Conservation (phyloP, 1,140 invertebrate genomes). For the Papilio polyxenes region DNA sequence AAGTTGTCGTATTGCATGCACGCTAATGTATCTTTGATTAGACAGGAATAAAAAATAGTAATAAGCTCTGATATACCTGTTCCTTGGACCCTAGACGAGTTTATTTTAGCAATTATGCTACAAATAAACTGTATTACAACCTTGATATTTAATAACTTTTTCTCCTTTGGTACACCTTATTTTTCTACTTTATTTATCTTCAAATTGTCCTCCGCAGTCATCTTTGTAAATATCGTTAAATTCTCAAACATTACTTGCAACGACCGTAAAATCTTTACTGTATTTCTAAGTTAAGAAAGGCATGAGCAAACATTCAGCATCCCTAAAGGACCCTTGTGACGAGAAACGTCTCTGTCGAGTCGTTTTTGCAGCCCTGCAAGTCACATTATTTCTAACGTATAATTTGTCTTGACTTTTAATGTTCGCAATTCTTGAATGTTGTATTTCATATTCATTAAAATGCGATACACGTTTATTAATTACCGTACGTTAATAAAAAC, state of each 20-base stretch:
- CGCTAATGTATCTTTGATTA: conserved; percentile 29
- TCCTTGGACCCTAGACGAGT: too few relatives aligned
- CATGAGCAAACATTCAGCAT: conserved; percentile 21
- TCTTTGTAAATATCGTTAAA: conserved; percentile 16
- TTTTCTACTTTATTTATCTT: neutral
- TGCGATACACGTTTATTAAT: neutral
- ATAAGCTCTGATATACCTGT: too few relatives aligned
- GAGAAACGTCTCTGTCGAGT: conserved; percentile 21
- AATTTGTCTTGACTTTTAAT: neutral
- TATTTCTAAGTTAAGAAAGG: conserved; percentile 11
- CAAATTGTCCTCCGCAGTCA: neutral
- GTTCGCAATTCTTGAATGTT: neutral
- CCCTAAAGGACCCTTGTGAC: conserved; percentile 11
- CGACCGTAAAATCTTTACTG: conserved; percentile 12
- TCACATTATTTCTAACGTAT: neutral
- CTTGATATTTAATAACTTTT: neutral
- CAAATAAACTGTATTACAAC: neutral
- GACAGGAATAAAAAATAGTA: neutral
- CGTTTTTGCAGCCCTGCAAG: conserved; percentile 15
- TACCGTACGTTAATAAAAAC: neutral
- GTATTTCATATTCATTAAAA: neutral
- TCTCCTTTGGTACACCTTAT: neutral
- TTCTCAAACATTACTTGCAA: neutral
- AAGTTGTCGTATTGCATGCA: neutral
- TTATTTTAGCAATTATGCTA: neutral